Evolutionary conservation across 1,140 invertebrate genomes (phyloP), one percentile per base, ranked within the genome.

Genomic region (Archivesica marissinica): DNA sequence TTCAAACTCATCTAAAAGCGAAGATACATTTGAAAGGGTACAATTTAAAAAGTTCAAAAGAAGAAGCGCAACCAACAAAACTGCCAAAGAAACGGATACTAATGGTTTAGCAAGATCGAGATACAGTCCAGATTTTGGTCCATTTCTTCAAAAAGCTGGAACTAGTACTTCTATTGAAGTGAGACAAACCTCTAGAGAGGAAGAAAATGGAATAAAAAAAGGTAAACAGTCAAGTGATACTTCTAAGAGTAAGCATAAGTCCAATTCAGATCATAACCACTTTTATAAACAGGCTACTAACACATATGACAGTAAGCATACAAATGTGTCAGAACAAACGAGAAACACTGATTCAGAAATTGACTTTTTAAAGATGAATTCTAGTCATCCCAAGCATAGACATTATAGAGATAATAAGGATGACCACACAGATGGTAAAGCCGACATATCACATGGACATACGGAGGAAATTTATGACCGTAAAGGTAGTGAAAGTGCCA

Each of bases 141-240:
- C 85, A 50, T 88, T 85, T 75, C 70, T 89, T 7, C 75, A 86
- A 54, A 80, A 82, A 50, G 54, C 54, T 25, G 61, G 33, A 17
- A 38, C 20, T n/a, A 30, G 30, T 47, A 44, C 38, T 44, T 44
- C 39, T 35, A 44, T 28, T 30, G 64, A 47, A 25, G 68, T 38
- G 15, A 78, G 28, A 78, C 47, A 25, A 30, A 33, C 56, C 6
- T 35, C 41, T 35, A 15, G 17, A 44, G 75, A 85, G 9, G 82
- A 66, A 23, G 35, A 61, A 41, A 70, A 59, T 9, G 38, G 50
- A 20, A 23, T 35, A 20, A 59, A 56, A 20, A 77, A 25, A 39
- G 39, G 39, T 25, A 76, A 50, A n/a, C 44, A 44, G 23, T 39
- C 68, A 23, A 13, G n/a, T 76, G 50, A 86, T 66, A 76, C 76